Percentiles rank a stretch among this genome's conserved stretches.
phyloP scores from a whole-genome alignment of 1,140 invertebrate genomes.

The Drosophila neocordata region DNA sequence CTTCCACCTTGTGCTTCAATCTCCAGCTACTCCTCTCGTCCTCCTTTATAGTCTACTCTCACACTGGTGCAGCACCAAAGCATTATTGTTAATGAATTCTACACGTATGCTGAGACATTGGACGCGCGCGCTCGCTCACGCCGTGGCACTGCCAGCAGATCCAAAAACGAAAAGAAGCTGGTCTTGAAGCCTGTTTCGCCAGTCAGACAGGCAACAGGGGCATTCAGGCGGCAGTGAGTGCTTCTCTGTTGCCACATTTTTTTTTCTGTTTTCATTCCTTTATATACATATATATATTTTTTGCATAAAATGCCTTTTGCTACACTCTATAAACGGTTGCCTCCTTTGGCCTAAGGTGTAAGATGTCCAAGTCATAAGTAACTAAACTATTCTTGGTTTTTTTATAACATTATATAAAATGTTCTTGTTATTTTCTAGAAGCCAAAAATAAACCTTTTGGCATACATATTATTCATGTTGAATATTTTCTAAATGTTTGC shows the following conservation, averaged over 20 bases:
- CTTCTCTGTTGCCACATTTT: conserved; percentile 59
- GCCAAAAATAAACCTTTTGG: no score
- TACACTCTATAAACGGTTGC: background rate
- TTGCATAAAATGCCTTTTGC: background rate
- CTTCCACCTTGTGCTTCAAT: background rate
- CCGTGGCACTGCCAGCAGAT: background rate
- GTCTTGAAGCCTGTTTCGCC: conserved; percentile 59
- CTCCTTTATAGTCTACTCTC: conserved; percentile 6
- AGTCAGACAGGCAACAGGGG: conserved; percentile 15
- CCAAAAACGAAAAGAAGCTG: conserved; percentile 17
- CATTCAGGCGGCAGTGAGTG: background rate
- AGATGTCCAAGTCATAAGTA: no score
- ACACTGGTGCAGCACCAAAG: conserved; percentile 24
- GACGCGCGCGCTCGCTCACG: conserved; percentile 32
- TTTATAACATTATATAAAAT: no score
- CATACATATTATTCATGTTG: no score
- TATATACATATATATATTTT: conserved; percentile 9
- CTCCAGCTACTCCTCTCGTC: conserved; percentile 10
- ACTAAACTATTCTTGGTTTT: no score
- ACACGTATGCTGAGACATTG: conserved; percentile 52
- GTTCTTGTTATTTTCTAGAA: no score
- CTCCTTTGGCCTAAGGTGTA: no score
- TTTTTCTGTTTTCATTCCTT: conserved; percentile 4
- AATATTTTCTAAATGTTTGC: background rate
- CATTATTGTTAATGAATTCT: conserved; percentile 79